Evolutionary conservation across 2,113 vertebrate species (phyloP), one percentile per base, ranked within the genome.

Genomic region (Nothoprocta pentlandii): DNA sequence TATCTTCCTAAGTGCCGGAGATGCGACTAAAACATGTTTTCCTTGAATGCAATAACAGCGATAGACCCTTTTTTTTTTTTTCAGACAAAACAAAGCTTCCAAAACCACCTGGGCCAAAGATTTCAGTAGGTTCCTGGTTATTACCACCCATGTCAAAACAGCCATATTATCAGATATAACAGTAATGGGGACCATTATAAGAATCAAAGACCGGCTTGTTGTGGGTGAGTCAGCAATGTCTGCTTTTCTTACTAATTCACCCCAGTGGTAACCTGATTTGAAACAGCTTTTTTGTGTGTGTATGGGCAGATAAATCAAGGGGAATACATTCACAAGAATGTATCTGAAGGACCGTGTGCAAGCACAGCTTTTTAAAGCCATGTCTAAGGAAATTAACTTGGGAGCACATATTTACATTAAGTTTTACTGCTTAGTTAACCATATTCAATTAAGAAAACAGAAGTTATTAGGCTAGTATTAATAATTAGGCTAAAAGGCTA

Each of bases 361-460:
- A 56, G 3, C 6, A 62, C 6, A 28, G 1, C 9, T 86, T 95
- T 63, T n/a, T 4, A 13, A 54, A 90, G 28, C 77, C 62, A 13
- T 42, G 56, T 82, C 58, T 16, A 61, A 70, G 90, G 32, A 80
- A 10, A 49, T 71, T 92, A 5, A 73, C 42, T 71, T 93, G 59
- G 26, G 83, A 95, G 92, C 80, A 16, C 2, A 3, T 36, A 16
- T 81, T 83, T 90, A 53, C 74, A 62, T 89, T 87, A 79, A 66
- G 75, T 85, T 76, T 93, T 87, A 68, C 53, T 94, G 58, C 85
- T 96, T 95, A 83, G 64, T 86, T 83, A 95, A 79, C 39, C 58
- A 21, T 39, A 63, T 62, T 93, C 69, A 87, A 80, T 68, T 68
- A 95, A 91, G 39, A 95, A 96, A 59, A 77, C 73, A 91, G 74